Conservation (phyloP, 2,797 vertebrate species). For the Acanthiza pusilla region DNA sequence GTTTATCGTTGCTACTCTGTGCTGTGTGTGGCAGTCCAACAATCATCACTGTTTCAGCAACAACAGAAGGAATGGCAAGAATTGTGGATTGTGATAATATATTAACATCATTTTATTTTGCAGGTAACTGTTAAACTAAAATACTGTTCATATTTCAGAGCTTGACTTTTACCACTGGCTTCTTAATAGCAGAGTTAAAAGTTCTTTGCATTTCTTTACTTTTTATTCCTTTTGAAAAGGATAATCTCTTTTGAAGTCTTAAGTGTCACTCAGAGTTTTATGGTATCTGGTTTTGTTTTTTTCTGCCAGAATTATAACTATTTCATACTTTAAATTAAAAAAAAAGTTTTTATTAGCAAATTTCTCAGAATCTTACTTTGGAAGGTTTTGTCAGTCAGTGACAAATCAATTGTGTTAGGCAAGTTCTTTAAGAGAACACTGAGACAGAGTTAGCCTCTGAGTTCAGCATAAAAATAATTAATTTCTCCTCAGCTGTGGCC, state of each 20-base stretch:
- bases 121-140: background rate
- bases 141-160: background rate
- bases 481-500: background rate
- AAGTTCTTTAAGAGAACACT: background rate
- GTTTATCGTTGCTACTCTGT: background rate
- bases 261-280: background rate
- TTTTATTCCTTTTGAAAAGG: background rate
- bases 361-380: background rate
- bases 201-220: background rate
- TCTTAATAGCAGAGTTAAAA: background rate
- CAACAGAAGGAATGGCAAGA: background rate
- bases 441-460: background rate
- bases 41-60: background rate
- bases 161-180: background rate
- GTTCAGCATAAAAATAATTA: background rate
- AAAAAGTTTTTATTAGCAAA: background rate
- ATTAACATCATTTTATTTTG: background rate
- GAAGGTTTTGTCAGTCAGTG: background rate
- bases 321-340: background rate
- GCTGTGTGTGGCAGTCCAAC: background rate
- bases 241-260: background rate
- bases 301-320: background rate
- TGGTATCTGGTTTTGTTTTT: fast-evolving
- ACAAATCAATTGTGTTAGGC: background rate
- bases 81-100: background rate